Evolutionary conservation across 2,797 vertebrate genomes (phyloP), one percentile per base, ranked within the genome.

Genomic region (Anguilla obscura): DNA sequence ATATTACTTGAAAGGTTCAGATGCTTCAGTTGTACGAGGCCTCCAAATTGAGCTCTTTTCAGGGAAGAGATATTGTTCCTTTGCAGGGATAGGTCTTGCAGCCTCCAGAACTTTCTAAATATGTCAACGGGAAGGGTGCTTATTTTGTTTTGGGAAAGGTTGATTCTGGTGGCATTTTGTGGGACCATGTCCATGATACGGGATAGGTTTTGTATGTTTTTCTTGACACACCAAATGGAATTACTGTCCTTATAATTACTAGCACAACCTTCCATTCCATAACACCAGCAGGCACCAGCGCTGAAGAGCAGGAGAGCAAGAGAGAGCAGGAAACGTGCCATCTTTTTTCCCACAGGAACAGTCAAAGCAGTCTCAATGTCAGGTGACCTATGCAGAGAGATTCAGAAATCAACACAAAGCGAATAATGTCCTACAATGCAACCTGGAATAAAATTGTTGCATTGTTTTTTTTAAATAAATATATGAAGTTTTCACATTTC

Each of bases 321-420:
- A 45, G 33, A 45, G 40, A 40, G 5, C 40, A 82, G 79, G 21
- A 50, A 50, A 82, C 21, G 1, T 48, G 40, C 21, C 40, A 82
- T 82, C 45, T n/a, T 82, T 50, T 48, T 40, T 21, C 36, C 30
- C 74, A 79, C 36, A 21, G 33, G 74, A 79, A 40, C 14, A 7
- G 74, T 40, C 36, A 36, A 79, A 40, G 74, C 74, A 79, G 33
- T 40, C 5, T 7, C 36, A 45, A 21, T 86, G 86, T 79, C 86
- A 86, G 89, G 80, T 54, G 87, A 88, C 85, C 56, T 45, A 87
- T 66, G 63, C 66, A 52, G 30, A 89, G 30, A 84, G 48, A 69
- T 86, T 88, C 90, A 86, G 86, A 87, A 74, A 87, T 79, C 56
- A 76, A 36, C 18, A 86, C 16, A 79, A 66, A 76, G 45, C 52